Base-by-base conservation (phyloP, 2,113 vertebrate genomes). In the Micronisus gabar region DNA sequence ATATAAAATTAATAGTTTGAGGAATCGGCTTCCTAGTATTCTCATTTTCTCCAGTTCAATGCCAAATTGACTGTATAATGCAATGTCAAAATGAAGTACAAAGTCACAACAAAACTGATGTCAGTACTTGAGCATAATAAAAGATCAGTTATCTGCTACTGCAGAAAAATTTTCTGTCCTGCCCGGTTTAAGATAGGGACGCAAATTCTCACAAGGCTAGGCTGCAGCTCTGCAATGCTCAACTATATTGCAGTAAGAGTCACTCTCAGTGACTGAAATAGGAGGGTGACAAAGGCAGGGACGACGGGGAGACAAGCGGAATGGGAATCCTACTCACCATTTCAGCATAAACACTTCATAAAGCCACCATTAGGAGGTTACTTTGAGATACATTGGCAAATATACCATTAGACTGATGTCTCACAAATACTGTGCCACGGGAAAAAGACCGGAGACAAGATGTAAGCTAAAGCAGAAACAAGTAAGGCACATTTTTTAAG, bases 41-140 rank as follows among this genome's bases (percentile, higher is more conserved):
- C 86, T 96, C 86, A 63, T 96, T 88, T 96, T 97, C 93, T 85
- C 76, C 90, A 62, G 81, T 80, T 93, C 53, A 3, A 67, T 62
- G 92, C 78, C 95, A 97, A 95, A 91, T 85, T 70, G 90, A 95
- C 91, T 87, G 81, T 56, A 85, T 63, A 96, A 97, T 71, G 90
- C 84, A 81, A 94, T 55, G 84, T 78, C 93, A 94, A 96, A 91
- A 92, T 65, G 95, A 92, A 81, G 82, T 48, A 86, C 88, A 94
- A 95, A 95, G 86, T 62, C 72, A 83, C 89, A 91, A 89, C 73
- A 91, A 59, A 96, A 87, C 79, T 13, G 20, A 88, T 90, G 92
- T 65, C 82, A 83, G 75, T 47, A 70, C 71, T 92, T 62, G 55
- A 96, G 79, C 38, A 41, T 66, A 88, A 96, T 30, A 93, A 95